These are phyloP conservation scores for Margarornis squamiger DNA, from an alignment of 2,797 vertebrate genomes.

Conservation along the genomic window DNA sequence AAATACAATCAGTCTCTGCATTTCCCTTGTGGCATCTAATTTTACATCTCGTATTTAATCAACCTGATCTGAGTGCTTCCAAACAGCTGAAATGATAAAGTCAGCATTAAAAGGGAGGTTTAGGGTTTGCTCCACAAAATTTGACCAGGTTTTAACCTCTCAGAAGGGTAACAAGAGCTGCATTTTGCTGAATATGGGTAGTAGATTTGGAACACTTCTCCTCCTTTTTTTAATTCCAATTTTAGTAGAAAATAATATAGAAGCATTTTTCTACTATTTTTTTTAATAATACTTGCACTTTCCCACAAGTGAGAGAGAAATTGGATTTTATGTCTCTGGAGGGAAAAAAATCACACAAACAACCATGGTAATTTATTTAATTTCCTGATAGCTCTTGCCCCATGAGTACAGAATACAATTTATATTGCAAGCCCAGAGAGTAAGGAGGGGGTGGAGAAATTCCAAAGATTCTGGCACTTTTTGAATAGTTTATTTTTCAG, in stretches of 20 bases:
- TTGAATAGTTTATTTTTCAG: not conserved
- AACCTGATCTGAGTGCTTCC: not conserved
- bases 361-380: not conserved
- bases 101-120: not conserved
- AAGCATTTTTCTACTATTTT: not conserved
- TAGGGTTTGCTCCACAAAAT: not conserved
- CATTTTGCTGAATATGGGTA: not conserved
- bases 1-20: not conserved
- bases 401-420: not conserved
- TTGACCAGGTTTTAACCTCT: not conserved
- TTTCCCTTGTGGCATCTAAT: not conserved
- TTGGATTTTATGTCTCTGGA: not conserved
- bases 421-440: not conserved
- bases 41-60: not conserved
- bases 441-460: not conserved
- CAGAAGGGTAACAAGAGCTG: not conserved
- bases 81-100: not conserved
- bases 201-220: not conserved
- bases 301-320: not conserved
- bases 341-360: not conserved
- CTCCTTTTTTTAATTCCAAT: not conserved
- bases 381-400: not conserved
- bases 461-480: not conserved
- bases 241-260: not conserved
- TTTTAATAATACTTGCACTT: not conserved